These are phyloP conservation scores for Piaya cayana DNA, from an alignment of 2,113 vertebrate species.

Conservation along the genomic window DNA sequence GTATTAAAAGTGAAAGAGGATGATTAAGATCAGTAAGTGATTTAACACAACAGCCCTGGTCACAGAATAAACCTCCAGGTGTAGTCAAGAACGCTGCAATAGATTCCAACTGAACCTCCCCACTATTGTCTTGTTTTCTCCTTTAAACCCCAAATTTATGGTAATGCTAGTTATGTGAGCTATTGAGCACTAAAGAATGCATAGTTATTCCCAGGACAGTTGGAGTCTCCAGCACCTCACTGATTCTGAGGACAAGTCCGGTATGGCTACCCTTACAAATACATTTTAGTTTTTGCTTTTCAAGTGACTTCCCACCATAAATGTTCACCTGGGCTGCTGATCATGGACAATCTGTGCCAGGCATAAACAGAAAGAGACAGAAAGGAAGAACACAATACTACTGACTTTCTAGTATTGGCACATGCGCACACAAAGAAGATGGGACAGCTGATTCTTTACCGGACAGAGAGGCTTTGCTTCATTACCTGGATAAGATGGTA, in stretches of 20 bases:
- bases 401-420: not conserved
- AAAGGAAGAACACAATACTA: not conserved
- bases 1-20: not conserved
- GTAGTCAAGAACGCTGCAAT: not conserved
- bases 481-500: constrained; percentile 97
- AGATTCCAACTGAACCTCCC: not conserved
- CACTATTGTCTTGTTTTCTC: not conserved
- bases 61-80: not conserved
- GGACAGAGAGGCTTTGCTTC: not conserved
- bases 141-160: not conserved
- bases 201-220: not conserved
- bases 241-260: not conserved
- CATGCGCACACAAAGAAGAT: not conserved
- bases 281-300: not conserved
- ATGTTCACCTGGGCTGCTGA: not conserved
- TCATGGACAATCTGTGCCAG: not conserved
- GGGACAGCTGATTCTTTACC: not conserved
- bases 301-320: not conserved
- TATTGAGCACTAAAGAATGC: not conserved
- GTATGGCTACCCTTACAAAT: not conserved
- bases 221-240: not conserved
- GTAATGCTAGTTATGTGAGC: not conserved
- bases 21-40: not conserved
- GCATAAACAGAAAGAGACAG: not conserved
- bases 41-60: not conserved